Evolutionary conservation across 2,113 vertebrate genomes (phyloP), one percentile per base, ranked within the genome.

Genomic region (Chionis minor): DNA sequence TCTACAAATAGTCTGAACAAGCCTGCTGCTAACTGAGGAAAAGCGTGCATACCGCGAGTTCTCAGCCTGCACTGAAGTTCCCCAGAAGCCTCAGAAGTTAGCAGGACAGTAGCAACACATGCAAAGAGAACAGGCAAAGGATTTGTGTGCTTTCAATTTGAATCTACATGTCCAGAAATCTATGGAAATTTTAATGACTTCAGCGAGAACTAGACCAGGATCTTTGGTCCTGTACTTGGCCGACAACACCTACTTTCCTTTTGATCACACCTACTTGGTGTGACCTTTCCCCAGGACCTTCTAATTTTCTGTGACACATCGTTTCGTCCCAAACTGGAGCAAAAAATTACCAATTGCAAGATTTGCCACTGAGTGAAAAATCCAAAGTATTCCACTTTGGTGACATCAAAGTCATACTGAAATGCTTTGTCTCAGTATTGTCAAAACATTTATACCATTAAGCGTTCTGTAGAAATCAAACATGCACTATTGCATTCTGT

Each of bases 401-500:
- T 93, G 52, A 81, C 82, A 80, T 89, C 70, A 66, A 94, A 97
- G 66, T 87, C 62, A 45, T 20, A 73, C 20, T 75, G 54, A 85
- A 94, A 77, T 66, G 28, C 84, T 96, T 92, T 91, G 74, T 87
- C 51, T 95, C 66, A 26, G 38, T 80, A 51, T 56, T 89, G 86
- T 94, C 88, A 95, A 91, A 96, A 91, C 40, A 77, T 94, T 94
- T 91, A 90, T 15, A 65, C 19, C 8, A 13, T 89, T 93, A 85
- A 87, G 54, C 27, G 14, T 86, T 79, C 42, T 21, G 13, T 70
- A 81, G 35, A 61, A 92, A 67, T 86, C 88, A 92, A 54, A 88
- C 70, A 79, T 75, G 66, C 66, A n/a, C 44, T 56, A 2, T 9
- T 86, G 90, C 90, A 58, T 93, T 91, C 66, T 54, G 54, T 82